These are phyloP conservation scores for Machimus atricapillus DNA, from an alignment of 2,888 invertebrate genomes.

Conservation along the genomic window DNA sequence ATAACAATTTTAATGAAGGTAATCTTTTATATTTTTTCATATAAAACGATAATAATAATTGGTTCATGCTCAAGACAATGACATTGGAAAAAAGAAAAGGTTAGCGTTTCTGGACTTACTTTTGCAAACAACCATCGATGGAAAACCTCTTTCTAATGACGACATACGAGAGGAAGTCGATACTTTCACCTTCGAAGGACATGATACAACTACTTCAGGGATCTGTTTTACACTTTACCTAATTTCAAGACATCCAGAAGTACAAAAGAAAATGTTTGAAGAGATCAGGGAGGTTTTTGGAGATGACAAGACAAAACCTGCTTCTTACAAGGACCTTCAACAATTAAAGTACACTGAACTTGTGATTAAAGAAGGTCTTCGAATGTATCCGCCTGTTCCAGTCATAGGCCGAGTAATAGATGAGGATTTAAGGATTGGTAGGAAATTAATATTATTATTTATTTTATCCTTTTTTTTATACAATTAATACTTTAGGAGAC, in stretches of 20 bases:
- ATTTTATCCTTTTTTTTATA: neutral
- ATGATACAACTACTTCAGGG: slow-evolving; percentile 61
- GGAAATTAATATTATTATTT: slow-evolving; percentile 48
- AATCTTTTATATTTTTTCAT: neutral
- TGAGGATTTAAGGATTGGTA: slow-evolving; percentile 67
- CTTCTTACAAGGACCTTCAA: slow-evolving; percentile 51
- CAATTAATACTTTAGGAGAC: slow-evolving; percentile 55
- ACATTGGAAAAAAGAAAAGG: slow-evolving; percentile 64
- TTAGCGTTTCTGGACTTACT: slow-evolving; percentile 70
- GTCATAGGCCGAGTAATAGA: slow-evolving; percentile 67
- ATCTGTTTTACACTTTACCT: slow-evolving; percentile 55
- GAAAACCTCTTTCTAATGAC: slow-evolving; percentile 64
- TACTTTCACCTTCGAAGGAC: slow-evolving; percentile 70
- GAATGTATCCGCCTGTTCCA: slow-evolving; percentile 72
- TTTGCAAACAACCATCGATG: slow-evolving; percentile 65
- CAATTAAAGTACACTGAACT: slow-evolving; percentile 64
- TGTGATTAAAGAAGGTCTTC: slow-evolving; percentile 71
- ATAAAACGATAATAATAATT: slow-evolving; percentile 15
- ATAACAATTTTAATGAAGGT: neutral
- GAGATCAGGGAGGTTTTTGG: slow-evolving; percentile 54
- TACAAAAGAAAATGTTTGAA: slow-evolving; percentile 53
- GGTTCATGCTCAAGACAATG: neutral
- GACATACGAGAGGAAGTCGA: slow-evolving; percentile 70
- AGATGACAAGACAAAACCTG: slow-evolving; percentile 48
- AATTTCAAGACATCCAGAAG: slow-evolving; percentile 54